These are phyloP conservation scores for Axis porcinus DNA, from an alignment of 2,113 vertebrate species.

Conservation along the genomic window DNA sequence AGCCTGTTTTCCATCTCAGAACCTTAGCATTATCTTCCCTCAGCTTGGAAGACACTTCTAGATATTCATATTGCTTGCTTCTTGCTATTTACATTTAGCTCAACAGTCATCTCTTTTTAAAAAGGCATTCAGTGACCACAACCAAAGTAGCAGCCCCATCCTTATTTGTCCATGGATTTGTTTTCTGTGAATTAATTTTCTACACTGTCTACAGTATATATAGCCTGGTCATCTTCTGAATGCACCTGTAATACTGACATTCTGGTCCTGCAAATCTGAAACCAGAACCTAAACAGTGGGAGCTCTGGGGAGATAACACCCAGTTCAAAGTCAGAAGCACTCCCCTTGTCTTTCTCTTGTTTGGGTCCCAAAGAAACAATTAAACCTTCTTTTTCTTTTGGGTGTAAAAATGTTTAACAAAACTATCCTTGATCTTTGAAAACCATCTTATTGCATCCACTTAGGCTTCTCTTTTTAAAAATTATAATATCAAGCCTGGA, in stretches of 20 bases:
- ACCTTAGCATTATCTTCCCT: not conserved
- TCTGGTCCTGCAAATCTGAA: not conserved
- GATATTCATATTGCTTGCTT: not conserved
- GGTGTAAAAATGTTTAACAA: not conserved
- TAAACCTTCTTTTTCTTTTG: not conserved
- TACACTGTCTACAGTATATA: not conserved
- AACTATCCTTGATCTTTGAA: slow-evolving; percentile 1
- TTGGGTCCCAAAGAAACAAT: not conserved
- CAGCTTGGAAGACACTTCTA: not conserved
- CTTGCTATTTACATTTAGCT: not conserved
- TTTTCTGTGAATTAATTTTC: not conserved
- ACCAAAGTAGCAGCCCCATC: not conserved
- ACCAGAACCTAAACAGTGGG: not conserved
- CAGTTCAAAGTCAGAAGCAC: not conserved
- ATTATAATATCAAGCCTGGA: not conserved
- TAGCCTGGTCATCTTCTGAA: not conserved
- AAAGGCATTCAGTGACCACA: not conserved
- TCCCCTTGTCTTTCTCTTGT: not conserved
- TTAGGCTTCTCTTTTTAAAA: not conserved
- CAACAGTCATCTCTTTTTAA: not conserved
- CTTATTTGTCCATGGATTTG: not conserved
- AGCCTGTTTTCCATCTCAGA: not conserved
- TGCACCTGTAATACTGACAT: not conserved
- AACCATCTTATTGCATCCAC: not conserved
- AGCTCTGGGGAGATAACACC: not conserved